Base-by-base conservation (phyloP, 2,797 vertebrate species). In the Darevskia mixta region DNA sequence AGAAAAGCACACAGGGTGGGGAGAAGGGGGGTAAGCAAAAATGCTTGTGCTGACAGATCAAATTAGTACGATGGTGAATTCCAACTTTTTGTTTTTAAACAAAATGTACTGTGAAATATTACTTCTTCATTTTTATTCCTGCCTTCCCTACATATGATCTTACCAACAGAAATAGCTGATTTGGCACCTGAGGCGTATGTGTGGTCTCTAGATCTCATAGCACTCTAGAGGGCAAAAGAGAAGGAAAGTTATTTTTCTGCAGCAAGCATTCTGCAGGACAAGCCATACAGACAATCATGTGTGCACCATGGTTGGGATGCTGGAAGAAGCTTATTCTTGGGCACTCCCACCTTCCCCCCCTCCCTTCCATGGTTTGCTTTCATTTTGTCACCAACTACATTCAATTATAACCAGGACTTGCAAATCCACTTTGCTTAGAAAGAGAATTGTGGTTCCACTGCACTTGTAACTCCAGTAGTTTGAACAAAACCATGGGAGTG, bases 121-220 rank as follows among this genome's bases (percentile, higher is more conserved):
- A 89, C 86, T 91, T 7, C 43, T 79, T 82, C 82, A 73, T 87
- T 88, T 8, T 61, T 78, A 76, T 78, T 20, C 55, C 45, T 77
- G 18, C 11, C 87, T 25, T 88, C 88, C 92, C 71, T 25, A 25
- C 29, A 92, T 32, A 67, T 87, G 84, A 78, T 86, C 92, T 95
- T 91, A 91, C 89, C 88, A 91, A 78, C 8, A 89, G 92, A 76
- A 89, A 76, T 6, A 86, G 66, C 58, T 76, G 49, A 87, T 79
- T 0, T 0, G 1, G 1, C 18, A 86, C 58, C 64, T 18, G 79
- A 82, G 75, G 10, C 17, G 29, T 75, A 20, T 79, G 32, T 81
- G 79, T 29, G 38, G 18, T 89, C 86, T 93, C 38, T 45, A 91
- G 84, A 49, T 64, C 88, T 55, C 27, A 58, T 55, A 72, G 61